Conservation (phyloP, 2,888 invertebrate species). For the Napeogenes sylphis region DNA sequence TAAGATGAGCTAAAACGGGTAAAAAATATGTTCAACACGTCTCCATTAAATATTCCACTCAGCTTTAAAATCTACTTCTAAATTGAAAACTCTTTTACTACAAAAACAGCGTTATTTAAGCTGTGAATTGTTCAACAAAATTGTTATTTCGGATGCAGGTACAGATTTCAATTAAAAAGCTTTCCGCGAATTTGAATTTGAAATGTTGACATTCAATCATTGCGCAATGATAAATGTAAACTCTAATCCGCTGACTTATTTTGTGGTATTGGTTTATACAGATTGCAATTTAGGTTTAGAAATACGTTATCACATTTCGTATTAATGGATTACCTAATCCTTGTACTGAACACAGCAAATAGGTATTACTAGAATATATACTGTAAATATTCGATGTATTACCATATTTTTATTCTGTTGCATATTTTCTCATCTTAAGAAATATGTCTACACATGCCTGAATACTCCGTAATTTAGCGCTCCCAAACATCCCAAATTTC, state of each 20-base stretch:
- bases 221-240: constrained; percentile 21
- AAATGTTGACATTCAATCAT: constrained; percentile 29
- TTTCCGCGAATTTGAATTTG: constrained; percentile 27
- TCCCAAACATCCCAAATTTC: not conserved
- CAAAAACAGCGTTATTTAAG: constrained; percentile 40
- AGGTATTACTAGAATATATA: no score
- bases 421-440: no score
- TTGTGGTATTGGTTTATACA: constrained; percentile 1
- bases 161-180: constrained; percentile 35
- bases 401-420: no score
- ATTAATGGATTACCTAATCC: no score
- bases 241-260: constrained; percentile 15
- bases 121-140: constrained; percentile 44
- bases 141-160: constrained; percentile 39
- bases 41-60: not conserved
- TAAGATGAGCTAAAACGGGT: constrained; percentile 10
- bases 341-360: no score
- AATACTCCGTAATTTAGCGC: not conserved
- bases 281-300: constrained; percentile 2
- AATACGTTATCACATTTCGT: not conserved
- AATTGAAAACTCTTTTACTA: constrained; percentile 47
- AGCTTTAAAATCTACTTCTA: constrained; percentile 38
- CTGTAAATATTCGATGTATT: no score
- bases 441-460: no score
- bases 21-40: no score